These are phyloP conservation scores for Apeltes quadracus DNA, from an alignment of 2,113 vertebrate species.

Conservation along the genomic window DNA sequence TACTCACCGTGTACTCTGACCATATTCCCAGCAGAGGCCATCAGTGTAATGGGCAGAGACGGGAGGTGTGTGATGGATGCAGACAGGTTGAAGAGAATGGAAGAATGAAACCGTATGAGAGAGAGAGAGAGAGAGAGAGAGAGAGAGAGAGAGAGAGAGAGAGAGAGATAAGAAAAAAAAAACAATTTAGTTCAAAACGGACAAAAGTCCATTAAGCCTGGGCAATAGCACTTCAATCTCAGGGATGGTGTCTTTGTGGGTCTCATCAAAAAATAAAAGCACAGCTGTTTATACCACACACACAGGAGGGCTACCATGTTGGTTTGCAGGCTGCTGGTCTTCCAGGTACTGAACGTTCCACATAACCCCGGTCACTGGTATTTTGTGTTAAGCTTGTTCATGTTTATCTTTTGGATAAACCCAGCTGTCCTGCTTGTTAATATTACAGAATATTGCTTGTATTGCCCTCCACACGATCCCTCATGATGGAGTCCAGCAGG, in stretches of 20 bases:
- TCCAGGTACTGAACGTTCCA: not conserved
- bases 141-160: no score
- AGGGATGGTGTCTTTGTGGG: not conserved
- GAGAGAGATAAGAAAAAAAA: constrained; percentile 30
- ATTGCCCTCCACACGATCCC: constrained; percentile 28
- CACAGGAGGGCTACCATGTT: not conserved
- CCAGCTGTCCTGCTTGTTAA: not conserved
- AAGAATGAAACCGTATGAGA: constrained; percentile 27
- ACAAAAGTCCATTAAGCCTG: constrained; percentile 20
- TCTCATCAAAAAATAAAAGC: not conserved
- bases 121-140: no score
- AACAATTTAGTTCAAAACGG: constrained; percentile 27
- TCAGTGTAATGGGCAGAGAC: constrained; percentile 30
- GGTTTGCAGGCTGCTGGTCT: not conserved
- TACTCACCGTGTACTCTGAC: constrained; percentile 78
- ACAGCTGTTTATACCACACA: not conserved
- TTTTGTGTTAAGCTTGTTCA: not conserved
- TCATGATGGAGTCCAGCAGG: constrained; percentile 19
- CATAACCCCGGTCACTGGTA: not conserved
- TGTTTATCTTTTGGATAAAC: not conserved
- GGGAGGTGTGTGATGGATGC: not conserved
- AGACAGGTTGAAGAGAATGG: constrained; percentile 23
- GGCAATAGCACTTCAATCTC: constrained; percentile 7
- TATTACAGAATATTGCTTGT: constrained; percentile 24
- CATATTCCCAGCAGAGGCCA: constrained; percentile 43